phyloP scores from a whole-genome alignment of 92 coral and sea anemone genomes.

The Ricordea florida region DNA sequence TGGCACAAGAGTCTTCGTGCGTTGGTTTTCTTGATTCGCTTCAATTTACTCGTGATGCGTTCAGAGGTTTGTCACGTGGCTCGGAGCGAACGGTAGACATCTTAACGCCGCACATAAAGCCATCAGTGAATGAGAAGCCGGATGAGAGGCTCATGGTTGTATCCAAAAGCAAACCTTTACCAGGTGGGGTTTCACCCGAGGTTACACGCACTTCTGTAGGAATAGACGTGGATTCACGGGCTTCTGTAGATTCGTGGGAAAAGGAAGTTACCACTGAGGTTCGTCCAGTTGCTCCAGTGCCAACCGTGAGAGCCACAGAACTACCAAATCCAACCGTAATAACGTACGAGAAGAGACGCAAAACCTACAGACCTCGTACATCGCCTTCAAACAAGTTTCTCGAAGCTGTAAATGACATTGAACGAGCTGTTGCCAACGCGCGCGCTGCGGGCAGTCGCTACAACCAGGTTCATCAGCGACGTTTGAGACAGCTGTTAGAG shows the following conservation, averaged over 20 bases:
- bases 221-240: too few species aligned
- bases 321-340: neutral
- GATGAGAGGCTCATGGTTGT: neutral
- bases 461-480: neutral
- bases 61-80: slow-evolving; percentile 67
- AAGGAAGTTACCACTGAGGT: too few species aligned
- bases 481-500: slow-evolving; percentile 5
- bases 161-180: too few species aligned
- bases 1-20: neutral
- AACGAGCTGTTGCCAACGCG: slow-evolving; percentile 76
- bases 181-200: too few species aligned
- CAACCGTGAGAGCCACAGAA: neutral
- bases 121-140: neutral
- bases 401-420: slow-evolving; percentile 77
- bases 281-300: too few species aligned
- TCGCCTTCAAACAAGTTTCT: slow-evolving; percentile 83
- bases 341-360: slow-evolving; percentile 26
- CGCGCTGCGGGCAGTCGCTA: slow-evolving; percentile 27
- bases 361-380: slow-evolving; percentile 55
- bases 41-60: slow-evolving; percentile 38
- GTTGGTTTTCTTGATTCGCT: slow-evolving; percentile 2
- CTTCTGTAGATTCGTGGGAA: too few species aligned
- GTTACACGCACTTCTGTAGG: too few species aligned
- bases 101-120: slow-evolving; percentile 41
- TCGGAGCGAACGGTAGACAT: slow-evolving; percentile 61